Base-by-base conservation (phyloP, 2,888 invertebrate genomes). In the Dynastes hyllus region DNA sequence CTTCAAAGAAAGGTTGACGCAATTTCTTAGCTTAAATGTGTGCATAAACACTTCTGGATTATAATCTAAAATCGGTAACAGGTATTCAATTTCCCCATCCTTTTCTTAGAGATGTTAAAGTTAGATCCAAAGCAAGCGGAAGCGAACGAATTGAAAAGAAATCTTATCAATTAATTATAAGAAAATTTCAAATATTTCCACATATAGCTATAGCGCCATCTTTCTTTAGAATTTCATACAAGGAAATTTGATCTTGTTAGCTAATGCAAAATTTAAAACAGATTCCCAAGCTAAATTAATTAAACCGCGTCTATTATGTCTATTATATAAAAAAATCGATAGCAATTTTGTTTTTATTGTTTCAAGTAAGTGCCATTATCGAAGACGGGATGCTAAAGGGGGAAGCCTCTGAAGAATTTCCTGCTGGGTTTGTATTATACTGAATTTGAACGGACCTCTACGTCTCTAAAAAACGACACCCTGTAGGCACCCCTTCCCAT, bases 271-370 rank as follows among this genome's bases (percentile, higher is more conserved):
- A 75, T 75, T 61, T 75, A 75, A 75, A 75, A 50, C 50, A 63
- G 45, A 45, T 2, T 13, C 6, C 55, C 55, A 11, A 9, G 32
- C 9, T 63, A 75, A 75, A 75, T 75, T 75, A 75, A 75, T 75
- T 75, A 75, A 75, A 11, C 45, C 61, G 27, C 22, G 50, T 63
- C 73, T 75, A 75, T 75, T 75, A 75, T 61, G 61, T 63, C 22
- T 73, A 22, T 22, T 22, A 22, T 22, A 22, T 22, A 22, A 80
- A 69, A 65, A 45, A 73, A 73, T 80, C 80, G 78, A 80, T 78
- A 45, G 78, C 78, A 80, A 80, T 80, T 78, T 73, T 75, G 80
- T 77, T 80, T 78, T 80, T 77, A 80, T 80, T 80, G 80, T 80
- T 80, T 80, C 78, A 80, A 78, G 78, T 80, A 80, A 78, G 80